These are phyloP conservation scores for Kryphioiulus occultus DNA, from an alignment of 2,888 invertebrate genomes.

Conservation along the genomic window DNA sequence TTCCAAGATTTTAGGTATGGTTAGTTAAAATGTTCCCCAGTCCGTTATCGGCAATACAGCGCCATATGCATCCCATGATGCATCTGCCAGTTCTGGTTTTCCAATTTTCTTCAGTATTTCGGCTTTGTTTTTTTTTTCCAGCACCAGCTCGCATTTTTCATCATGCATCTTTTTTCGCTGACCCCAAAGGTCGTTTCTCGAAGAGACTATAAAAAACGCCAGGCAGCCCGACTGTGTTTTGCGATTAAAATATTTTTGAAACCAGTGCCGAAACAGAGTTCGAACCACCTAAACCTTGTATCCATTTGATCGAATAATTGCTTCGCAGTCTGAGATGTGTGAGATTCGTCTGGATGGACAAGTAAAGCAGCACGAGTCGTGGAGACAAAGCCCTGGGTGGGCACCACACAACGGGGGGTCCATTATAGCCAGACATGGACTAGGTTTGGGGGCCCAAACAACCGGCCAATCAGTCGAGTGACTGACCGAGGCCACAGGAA, in stretches of 20 bases:
- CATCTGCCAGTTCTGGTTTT: not conserved
- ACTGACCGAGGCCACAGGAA: slow-evolving; percentile 20
- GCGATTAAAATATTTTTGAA: not conserved
- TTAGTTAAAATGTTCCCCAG: too few species aligned
- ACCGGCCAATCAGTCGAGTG: not conserved
- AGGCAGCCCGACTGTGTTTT: not conserved
- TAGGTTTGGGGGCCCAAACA: not conserved
- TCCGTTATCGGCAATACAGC: not conserved
- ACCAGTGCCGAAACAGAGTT: not conserved
- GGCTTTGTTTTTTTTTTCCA: not conserved
- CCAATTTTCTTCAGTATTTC: not conserved
- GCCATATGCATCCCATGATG: not conserved
- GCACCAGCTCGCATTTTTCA: not conserved
- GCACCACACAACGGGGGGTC: not conserved
- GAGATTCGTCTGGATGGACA: slow-evolving; percentile 30
- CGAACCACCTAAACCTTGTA: slow-evolving; percentile 35
- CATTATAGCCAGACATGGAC: slow-evolving; percentile 18
- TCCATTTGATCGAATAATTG: slow-evolving; percentile 24
- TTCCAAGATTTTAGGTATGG: too few species aligned
- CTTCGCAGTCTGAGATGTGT: not conserved
- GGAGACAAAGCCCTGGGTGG: slow-evolving; percentile 35
- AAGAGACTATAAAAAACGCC: slow-evolving; percentile 8
- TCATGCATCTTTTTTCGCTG: not conserved
- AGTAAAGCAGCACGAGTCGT: not conserved
- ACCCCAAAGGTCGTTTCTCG: slow-evolving; percentile 6